Evolutionary conservation across 2,113 vertebrate species (phyloP).

Genomic region (Cynopterus brachyotis): DNA sequence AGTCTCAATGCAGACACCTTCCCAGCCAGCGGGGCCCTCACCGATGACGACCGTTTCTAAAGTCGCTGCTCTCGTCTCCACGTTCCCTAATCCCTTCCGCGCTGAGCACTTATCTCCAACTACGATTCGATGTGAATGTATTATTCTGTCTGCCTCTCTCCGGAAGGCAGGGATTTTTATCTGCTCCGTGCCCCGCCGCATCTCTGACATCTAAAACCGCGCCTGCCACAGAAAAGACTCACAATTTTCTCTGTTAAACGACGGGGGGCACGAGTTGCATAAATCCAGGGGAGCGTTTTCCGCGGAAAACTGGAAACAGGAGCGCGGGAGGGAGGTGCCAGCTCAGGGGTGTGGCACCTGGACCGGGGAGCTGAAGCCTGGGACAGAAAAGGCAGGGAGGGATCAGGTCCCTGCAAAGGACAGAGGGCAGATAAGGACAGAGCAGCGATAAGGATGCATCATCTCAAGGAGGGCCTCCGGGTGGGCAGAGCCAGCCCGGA

Average conservation of each 20-base stretch:
- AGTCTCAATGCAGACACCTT: not conserved
- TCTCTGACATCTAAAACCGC: not conserved
- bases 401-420: not conserved
- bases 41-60: not conserved
- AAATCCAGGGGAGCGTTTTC: not conserved
- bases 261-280: not conserved
- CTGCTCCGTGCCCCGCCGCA: not conserved
- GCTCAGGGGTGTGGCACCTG: too few relatives aligned
- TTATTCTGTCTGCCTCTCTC: not conserved
- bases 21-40: not conserved
- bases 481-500: not conserved
- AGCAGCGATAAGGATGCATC: not conserved
- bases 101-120: too few relatives aligned
- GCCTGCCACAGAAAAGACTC: not conserved
- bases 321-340: not conserved
- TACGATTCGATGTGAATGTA: not conserved
- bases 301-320: not conserved
- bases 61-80: not conserved
- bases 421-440: not conserved
- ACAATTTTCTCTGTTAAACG: not conserved
- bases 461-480: not conserved
- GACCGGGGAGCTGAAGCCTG: not conserved
- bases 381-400: rapidly evolving
- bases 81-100: not conserved
- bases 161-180: not conserved